Evolutionary conservation across 1,140 invertebrate genomes (phyloP).

Genomic region (Drosophila bipectinata): DNA sequence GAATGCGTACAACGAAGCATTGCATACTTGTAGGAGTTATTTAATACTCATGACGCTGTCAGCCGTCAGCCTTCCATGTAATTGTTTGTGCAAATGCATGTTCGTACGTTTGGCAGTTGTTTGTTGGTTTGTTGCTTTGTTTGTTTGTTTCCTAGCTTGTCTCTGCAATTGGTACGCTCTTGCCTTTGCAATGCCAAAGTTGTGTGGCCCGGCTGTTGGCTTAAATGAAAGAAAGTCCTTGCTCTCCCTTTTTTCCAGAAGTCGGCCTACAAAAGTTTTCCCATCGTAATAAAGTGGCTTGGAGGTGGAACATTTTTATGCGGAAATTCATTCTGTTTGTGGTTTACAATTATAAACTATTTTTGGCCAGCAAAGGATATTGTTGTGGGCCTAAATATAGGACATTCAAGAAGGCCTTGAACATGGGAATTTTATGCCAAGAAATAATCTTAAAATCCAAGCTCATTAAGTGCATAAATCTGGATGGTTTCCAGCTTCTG

Average conservation of each 20-base stretch:
- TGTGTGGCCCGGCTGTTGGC: conserved; percentile 36
- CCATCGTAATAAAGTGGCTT: conserved; percentile 67
- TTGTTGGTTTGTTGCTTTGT: conserved; percentile 4
- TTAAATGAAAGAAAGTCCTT: conserved; percentile 47
- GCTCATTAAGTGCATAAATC: conserved; percentile 31
- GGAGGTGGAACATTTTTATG: conserved; percentile 29
- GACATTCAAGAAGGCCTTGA: background rate
- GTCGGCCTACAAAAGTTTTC: conserved; percentile 42
- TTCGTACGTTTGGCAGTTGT: background rate
- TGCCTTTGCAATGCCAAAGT: conserved; percentile 72
- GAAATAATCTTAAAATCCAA: no score
- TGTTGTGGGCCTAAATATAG: background rate
- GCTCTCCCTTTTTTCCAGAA: conserved; percentile 11
- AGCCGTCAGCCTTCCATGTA: conserved; percentile 62
- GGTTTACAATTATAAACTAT: conserved; percentile 41
- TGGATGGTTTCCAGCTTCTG: background rate
- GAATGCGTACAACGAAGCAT: conserved; percentile 46
- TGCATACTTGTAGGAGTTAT: conserved; percentile 77
- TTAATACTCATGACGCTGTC: conserved; percentile 73
- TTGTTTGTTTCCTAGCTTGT: conserved; percentile 17
- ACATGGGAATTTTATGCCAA: background rate
- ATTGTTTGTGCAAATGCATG: conserved; percentile 57
- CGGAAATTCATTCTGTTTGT: conserved; percentile 5
- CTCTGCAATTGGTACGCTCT: conserved; percentile 61
- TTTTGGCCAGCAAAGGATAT: background rate